Base-by-base conservation (phyloP, 2,113 vertebrate species). In the Perognathus longimembris region DNA sequence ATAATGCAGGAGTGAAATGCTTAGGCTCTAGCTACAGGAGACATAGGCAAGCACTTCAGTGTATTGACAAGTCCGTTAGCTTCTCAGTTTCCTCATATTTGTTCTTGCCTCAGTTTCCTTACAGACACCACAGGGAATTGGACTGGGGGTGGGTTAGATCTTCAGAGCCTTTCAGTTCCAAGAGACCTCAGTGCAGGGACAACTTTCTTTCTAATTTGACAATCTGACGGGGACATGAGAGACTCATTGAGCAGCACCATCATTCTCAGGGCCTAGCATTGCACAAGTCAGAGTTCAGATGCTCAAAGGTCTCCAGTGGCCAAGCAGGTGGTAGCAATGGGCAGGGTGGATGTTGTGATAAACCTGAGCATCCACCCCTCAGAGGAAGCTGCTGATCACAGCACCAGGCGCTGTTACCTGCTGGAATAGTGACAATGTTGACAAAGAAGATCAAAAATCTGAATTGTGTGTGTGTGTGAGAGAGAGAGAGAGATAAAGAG, bases 321-420 rank as follows among this genome's bases (percentile, higher is more conserved):
- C 45, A 24, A 45, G 14, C 6, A 34, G 79, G 18, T n/a, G 18
- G 21, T 26, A 38, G 34, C 28, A 54, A 12, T 5, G 71, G 38
- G 42, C 59, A 83, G 40, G n/a, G 11, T 1, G 45, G 75, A 74
- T 17, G 5, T 1, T 0, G 5, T 4, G 14, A 21, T 2, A 3
- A 9, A 7, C 10, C 0, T 17, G 0, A 26, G 7, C 4, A 28
- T 18, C 24, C 42, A 15, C 2, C 3, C 7, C 21, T 42, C 7
- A 10, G 38, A 36, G 34, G 54, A 20, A 5, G 50, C 20, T 7
- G 8, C 8, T 42, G 26, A 28, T 7, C 42, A 1, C 11, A 24
- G 34, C 32, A 28, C 38, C 34, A 32, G 14, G 17, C 34, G 2
- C 38, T 6, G 21, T 21, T 3, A 67, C 30, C 34, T 3, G 0